phyloP scores from a whole-genome alignment of 92 coral and sea anemone species.

The Zoanthus sansibaricus region DNA sequence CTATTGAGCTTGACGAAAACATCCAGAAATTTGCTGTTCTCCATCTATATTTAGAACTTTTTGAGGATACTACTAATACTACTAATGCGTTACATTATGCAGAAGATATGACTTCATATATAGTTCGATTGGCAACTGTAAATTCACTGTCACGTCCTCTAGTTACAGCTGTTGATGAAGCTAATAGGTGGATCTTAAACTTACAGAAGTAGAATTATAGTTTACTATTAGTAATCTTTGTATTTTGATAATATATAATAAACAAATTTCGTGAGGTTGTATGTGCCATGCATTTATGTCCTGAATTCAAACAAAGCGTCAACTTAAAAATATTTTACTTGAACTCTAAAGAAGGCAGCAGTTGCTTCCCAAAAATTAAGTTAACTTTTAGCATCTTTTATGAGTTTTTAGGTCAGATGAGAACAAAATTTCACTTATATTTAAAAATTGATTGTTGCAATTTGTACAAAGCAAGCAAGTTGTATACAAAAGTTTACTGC shows the following conservation, averaged over 20 bases:
- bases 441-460: conserved; percentile 2
- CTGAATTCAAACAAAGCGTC: neutral
- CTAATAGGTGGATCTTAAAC: neutral
- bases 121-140: neutral
- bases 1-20: neutral
- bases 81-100: conserved; percentile 2
- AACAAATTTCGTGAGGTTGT: neutral
- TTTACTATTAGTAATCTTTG: neutral
- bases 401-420: neutral
- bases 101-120: neutral
- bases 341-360: neutral
- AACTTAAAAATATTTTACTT: neutral
- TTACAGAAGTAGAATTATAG: neutral
- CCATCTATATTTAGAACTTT: neutral
- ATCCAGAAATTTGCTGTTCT: neutral
- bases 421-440: neutral
- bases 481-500: no score
- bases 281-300: neutral
- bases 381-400: neutral
- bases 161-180: conserved; percentile 1
- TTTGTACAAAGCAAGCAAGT: neutral
- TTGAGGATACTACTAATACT: neutral
- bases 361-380: neutral
- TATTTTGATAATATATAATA: neutral
- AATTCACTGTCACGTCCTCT: conserved; percentile 2